These are phyloP conservation scores for Lamellibrachia columna DNA, from an alignment of 2,888 invertebrate genomes.

Conservation along the genomic window DNA sequence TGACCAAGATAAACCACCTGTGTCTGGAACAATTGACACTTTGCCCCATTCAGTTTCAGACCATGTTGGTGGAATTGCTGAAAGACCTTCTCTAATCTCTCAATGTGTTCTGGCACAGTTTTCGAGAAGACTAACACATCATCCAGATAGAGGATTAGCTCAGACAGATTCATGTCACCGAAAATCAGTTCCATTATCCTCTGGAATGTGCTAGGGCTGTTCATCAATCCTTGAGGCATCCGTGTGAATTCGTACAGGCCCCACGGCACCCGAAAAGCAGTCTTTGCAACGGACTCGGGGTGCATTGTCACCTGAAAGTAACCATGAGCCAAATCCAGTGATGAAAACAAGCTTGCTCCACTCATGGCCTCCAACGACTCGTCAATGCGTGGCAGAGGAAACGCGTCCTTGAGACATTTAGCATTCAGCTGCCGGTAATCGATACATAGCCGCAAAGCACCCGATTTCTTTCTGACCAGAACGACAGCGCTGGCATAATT, in stretches of 20 bases:
- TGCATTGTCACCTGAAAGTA: constrained; percentile 17
- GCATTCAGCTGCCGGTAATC: neutral
- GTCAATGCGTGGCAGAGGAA: constrained; percentile 24
- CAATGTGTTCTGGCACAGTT: neutral
- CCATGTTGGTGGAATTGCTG: neutral
- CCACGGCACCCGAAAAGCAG: neutral
- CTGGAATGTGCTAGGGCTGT: constrained; percentile 22
- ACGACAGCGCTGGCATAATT: neutral
- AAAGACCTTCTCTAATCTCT: neutral
- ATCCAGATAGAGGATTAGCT: constrained; percentile 6
- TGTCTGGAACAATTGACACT: neutral
- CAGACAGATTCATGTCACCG: neutral
- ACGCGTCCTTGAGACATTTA: neutral
- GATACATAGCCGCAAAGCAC: constrained; percentile 16
- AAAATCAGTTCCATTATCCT: constrained; percentile 20
- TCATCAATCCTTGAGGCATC: constrained; percentile 21
- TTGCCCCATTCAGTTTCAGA: neutral
- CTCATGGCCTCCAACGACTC: neutral
- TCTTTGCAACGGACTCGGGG: neutral
- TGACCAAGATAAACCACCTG: constrained; percentile 13
- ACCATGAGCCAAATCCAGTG: neutral
- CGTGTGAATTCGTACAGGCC: constrained; percentile 21
- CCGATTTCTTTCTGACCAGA: constrained; percentile 22
- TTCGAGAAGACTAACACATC: neutral
- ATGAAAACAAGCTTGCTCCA: constrained; percentile 21